Evolutionary conservation across 2,888 invertebrate species (phyloP).

Genomic region (Choristoneura rosaceana): DNA sequence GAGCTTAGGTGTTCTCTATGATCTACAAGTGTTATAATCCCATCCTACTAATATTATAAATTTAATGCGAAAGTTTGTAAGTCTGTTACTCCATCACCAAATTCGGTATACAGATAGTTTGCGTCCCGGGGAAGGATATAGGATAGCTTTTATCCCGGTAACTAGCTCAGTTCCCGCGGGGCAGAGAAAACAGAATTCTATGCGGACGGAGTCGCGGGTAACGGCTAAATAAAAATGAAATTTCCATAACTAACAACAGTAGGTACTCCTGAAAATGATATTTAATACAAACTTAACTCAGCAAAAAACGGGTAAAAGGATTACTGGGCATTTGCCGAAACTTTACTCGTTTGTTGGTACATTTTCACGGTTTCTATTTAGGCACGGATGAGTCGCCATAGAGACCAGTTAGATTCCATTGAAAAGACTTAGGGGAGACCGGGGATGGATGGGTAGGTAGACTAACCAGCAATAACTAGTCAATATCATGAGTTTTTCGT

Average conservation of each 20-base stretch:
- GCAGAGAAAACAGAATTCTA: too few species aligned
- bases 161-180: too few species aligned
- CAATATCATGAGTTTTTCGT: too few species aligned
- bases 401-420: slow-evolving; percentile 73
- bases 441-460: too few species aligned
- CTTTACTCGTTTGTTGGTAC: slow-evolving; percentile 47
- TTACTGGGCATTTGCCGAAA: slow-evolving; percentile 52
- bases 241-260: not conserved
- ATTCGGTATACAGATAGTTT: too few species aligned
- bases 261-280: not conserved
- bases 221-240: not conserved
- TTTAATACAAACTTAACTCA: slow-evolving; percentile 41
- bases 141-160: too few species aligned
- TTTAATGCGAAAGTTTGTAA: too few species aligned
- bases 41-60: not conserved
- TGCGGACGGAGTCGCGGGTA: too few species aligned
- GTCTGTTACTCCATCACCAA: too few species aligned
- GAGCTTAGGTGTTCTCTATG: slow-evolving; percentile 4
- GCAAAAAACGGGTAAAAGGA: slow-evolving; percentile 49
- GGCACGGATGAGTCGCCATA: slow-evolving; percentile 71
- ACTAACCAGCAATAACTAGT: too few species aligned
- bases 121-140: too few species aligned
- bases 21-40: slow-evolving; percentile 18
- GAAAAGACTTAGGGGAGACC: slow-evolving; percentile 57
- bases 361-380: slow-evolving; percentile 52